A percentile compares a stretch with the other conserved stretches of the same genome.
Conservation (phyloP, 1,140 invertebrate genomes). For the Neodiprion fabricii region DNA sequence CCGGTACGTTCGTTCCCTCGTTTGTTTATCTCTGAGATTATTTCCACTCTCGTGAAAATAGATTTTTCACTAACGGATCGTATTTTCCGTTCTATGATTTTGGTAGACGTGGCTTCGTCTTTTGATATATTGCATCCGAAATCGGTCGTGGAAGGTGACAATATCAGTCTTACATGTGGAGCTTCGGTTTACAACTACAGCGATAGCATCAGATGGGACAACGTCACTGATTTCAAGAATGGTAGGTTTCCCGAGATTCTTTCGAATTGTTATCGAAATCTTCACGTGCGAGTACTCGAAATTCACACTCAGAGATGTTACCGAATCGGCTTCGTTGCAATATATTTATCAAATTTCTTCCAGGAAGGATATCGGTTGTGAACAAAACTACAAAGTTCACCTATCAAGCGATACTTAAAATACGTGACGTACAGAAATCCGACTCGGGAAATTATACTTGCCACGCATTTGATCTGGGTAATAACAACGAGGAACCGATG, state of each 20-base stretch:
- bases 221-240: constrained; percentile 24
- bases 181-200: constrained; percentile 65
- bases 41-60: constrained; percentile 12
- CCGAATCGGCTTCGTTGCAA: not conserved
- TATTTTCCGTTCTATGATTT: constrained; percentile 29
- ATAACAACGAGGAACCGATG: constrained; percentile 25
- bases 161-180: constrained; percentile 61
- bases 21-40: not conserved
- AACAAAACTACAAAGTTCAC: constrained; percentile 35
- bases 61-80: constrained; percentile 41
- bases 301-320: constrained; percentile 2
- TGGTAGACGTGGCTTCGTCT: constrained; percentile 41
- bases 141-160: constrained; percentile 61
- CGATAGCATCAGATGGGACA: constrained; percentile 53
- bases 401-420: constrained; percentile 39
- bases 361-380: constrained; percentile 35
- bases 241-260: constrained; percentile 32
- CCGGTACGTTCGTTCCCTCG: constrained; percentile 35
- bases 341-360: constrained; percentile 22
- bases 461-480: constrained; percentile 30
- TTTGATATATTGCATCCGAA: constrained; percentile 52
- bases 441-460: constrained; percentile 43
- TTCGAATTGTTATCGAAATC: constrained; percentile 25
- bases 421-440: constrained; percentile 36
- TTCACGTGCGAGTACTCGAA: not conserved